Base-by-base conservation (phyloP, 2,888 invertebrate genomes). In the Meteorus cinctellus region DNA sequence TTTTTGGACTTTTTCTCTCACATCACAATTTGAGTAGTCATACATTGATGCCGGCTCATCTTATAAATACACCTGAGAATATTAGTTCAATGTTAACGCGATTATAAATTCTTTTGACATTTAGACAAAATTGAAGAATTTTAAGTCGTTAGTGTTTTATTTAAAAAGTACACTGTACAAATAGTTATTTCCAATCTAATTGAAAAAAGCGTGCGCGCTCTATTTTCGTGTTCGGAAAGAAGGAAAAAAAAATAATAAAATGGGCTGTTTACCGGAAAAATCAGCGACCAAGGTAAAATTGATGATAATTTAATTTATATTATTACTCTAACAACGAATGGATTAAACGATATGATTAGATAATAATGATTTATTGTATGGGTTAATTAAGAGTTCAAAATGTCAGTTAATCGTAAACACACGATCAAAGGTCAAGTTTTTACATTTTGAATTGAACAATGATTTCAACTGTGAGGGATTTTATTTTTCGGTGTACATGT, bases 241-340 rank as follows among this genome's bases (percentile, higher is more conserved):
- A 48, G 16, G n/a, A 48, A n/a, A 5, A 0, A 1, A 14, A 16
- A 10, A 29, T 29, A 29, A 48, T 4, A 67, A 65, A 67, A 68
- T 68, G 68, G 68, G 68, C n/a, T 68, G 68, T 29, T 10, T 68
- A 24, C 48, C 68, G 2, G 68, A 68, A 51, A 48, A 29, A 4
- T 16, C 68, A 29, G 14, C 68, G 48, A 6, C 16, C 1, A 68
- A 68, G 68, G 68, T 68, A 48, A 68, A 48, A 41, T 67, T 48
- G 1, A 16, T 48, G 48, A n/a, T 10, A 48, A 12, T 67, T 45
- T 67, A 27, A 48, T 67, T 48, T 67, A 19, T 19, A 55, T n/a
- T 4, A 48, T 48, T 41, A 41, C 4, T 41, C 8, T 41, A 41
- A 41, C 8, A 41, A 12, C 41, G 12, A 12, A 41, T 41, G 1